These are phyloP conservation scores for Mus pahari DNA, from an alignment of 2,113 vertebrate genomes.

Conservation along the genomic window DNA sequence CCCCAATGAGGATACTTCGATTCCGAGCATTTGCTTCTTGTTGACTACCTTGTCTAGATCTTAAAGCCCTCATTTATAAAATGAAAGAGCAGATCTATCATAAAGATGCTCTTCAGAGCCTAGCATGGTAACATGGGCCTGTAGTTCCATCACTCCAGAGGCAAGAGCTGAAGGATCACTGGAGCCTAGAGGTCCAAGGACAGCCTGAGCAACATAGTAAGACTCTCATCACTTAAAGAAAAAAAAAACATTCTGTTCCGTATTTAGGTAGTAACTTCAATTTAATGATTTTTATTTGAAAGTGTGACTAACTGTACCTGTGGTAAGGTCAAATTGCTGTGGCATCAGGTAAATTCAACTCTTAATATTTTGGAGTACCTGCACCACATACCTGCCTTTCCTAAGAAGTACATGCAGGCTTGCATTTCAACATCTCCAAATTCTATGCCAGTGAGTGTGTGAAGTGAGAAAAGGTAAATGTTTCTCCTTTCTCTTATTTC, in stretches of 20 bases:
- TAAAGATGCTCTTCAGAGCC: neutral
- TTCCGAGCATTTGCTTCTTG: constrained; percentile 4
- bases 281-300: constrained; percentile 18
- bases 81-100: neutral
- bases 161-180: neutral
- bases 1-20: neutral
- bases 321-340: neutral
- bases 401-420: neutral
- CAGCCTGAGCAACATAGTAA: neutral
- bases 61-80: constrained; percentile 34
- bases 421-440: constrained; percentile 22
- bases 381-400: neutral
- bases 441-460: constrained; percentile 4
- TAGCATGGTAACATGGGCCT: neutral
- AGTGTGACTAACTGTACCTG: neutral
- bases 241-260: neutral
- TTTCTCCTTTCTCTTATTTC: constrained; percentile 5
- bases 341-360: neutral
- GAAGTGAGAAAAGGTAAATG: neutral
- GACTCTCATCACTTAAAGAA: neutral
- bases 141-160: neutral
- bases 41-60: constrained; percentile 4
- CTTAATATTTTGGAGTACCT: neutral
- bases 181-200: neutral
- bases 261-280: constrained; percentile 6